Percentiles rank a stretch among this genome's conserved stretches.
phyloP scores from a whole-genome alignment of 2,797 vertebrate species.

The Botia kubotai region DNA sequence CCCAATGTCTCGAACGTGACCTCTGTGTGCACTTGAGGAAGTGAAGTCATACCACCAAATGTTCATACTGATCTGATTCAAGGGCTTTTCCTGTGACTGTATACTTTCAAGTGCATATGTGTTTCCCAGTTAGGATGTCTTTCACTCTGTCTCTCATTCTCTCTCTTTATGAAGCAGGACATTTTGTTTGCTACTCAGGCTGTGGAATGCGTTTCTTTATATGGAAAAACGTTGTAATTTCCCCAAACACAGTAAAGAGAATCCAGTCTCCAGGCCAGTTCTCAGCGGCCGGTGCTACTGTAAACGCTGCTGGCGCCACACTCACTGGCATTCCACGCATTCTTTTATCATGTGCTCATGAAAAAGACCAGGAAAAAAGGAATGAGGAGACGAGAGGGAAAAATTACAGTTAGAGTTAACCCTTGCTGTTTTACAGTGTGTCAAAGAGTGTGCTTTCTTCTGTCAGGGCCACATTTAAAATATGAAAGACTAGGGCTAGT shows the following conservation, averaged over 20 bases:
- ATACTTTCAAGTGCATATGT: slow-evolving; percentile 36
- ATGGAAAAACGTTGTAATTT: slow-evolving; percentile 65
- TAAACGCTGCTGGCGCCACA: slow-evolving; percentile 56
- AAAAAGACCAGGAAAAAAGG: slow-evolving; percentile 53
- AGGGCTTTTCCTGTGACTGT: slow-evolving; percentile 46
- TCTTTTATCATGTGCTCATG: slow-evolving; percentile 67
- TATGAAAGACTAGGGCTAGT: not conserved
- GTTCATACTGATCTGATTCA: slow-evolving; percentile 43
- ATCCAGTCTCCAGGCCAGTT: slow-evolving; percentile 50
- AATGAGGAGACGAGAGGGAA: slow-evolving; percentile 30
- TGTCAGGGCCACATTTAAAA: not conserved
- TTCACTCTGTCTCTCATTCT: not conserved
- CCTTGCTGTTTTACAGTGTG: slow-evolving; percentile 6
- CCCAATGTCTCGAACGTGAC: slow-evolving; percentile 29
- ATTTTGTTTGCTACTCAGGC: slow-evolving; percentile 52
- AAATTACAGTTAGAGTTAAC: slow-evolving; percentile 37
- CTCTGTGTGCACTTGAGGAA: slow-evolving; percentile 40
- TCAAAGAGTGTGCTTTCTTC: not conserved
- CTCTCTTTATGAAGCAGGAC: slow-evolving; percentile 22
- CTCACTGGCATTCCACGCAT: slow-evolving; percentile 66
- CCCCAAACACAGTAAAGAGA: slow-evolving; percentile 62
- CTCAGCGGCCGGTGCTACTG: slow-evolving; percentile 64
- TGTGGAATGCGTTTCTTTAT: slow-evolving; percentile 65
- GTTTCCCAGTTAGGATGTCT: slow-evolving; percentile 17
- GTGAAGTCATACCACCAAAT: slow-evolving; percentile 32